Conservation (phyloP, 2,888 invertebrate species). For the Monoplex corrugatus region DNA sequence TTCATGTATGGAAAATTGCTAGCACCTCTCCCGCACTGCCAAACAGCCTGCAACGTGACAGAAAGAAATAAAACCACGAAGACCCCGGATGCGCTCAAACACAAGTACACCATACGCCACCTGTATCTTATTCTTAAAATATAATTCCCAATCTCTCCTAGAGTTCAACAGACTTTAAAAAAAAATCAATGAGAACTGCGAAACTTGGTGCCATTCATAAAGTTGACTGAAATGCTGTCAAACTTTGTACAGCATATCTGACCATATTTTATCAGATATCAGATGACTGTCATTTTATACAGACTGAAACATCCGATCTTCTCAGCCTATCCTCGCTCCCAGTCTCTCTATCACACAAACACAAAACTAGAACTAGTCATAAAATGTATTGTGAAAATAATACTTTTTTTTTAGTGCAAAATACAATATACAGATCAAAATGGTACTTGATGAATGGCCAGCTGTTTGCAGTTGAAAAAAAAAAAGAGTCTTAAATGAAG, state of each 20-base stretch:
- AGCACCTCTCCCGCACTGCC: constrained; percentile 10
- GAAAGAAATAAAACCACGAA: constrained; percentile 44
- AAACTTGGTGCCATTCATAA: background rate
- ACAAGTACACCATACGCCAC: constrained; percentile 56
- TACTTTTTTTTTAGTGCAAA: too few relatives aligned
- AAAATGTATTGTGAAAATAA: too few relatives aligned
- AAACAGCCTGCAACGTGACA: constrained; percentile 14
- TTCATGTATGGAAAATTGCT: background rate
- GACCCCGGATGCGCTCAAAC: constrained; percentile 60
- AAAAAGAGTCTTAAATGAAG: background rate
- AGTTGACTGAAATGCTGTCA: too few relatives aligned
- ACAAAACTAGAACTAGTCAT: too few relatives aligned
- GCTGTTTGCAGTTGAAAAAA: background rate
- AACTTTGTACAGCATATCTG: too few relatives aligned
- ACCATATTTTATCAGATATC: too few relatives aligned
- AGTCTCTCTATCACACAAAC: too few relatives aligned
- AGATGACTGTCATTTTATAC: too few relatives aligned
- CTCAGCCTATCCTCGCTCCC: too few relatives aligned
- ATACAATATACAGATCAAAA: too few relatives aligned
- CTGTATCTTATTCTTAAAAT: constrained; percentile 18
- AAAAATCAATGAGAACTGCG: background rate
- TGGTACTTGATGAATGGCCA: background rate
- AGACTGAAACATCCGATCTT: too few relatives aligned
- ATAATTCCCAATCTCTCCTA: background rate
- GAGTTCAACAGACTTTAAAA: constrained; percentile 8